phyloP scores from a whole-genome alignment of 1,140 invertebrate species.

The Pseudomyrmex cubaensis region DNA sequence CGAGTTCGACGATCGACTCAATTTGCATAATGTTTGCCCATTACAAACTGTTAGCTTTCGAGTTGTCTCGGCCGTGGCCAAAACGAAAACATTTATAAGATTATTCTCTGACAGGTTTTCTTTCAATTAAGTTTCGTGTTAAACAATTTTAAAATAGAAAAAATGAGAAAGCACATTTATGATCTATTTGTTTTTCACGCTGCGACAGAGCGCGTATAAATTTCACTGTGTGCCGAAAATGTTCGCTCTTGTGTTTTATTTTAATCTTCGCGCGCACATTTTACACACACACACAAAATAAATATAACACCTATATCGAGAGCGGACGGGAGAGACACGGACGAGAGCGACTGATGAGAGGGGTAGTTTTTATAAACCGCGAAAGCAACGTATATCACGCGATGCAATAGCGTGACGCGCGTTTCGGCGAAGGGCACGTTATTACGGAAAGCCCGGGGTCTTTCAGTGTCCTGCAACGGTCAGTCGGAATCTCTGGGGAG shows the following conservation, averaged over 20 bases:
- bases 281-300: too few relatives aligned
- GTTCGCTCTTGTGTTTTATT: too few relatives aligned
- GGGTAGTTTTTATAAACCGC: constrained; percentile 6
- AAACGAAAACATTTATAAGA: not conserved
- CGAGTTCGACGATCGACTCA: constrained; percentile 76
- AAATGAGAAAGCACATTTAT: too few relatives aligned
- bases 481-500: constrained; percentile 73
- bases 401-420: constrained; percentile 40
- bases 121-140: not conserved
- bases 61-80: not conserved
- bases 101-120: not conserved
- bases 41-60: constrained; percentile 47
- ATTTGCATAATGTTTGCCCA: constrained; percentile 79
- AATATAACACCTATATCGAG: too few relatives aligned
- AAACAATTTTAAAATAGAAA: not conserved
- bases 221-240: too few relatives aligned
- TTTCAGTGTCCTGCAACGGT: constrained; percentile 70
- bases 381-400: constrained; percentile 45
- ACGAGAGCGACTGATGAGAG: not conserved
- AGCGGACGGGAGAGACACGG: too few relatives aligned
- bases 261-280: too few relatives aligned
- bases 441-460: constrained; percentile 69
- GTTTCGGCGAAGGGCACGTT: constrained; percentile 54
- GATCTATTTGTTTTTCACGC: too few relatives aligned
- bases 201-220: too few relatives aligned